These are phyloP conservation scores for Acrossocheilus fasciatus DNA, from an alignment of 2,797 vertebrate genomes.

Conservation along the genomic window DNA sequence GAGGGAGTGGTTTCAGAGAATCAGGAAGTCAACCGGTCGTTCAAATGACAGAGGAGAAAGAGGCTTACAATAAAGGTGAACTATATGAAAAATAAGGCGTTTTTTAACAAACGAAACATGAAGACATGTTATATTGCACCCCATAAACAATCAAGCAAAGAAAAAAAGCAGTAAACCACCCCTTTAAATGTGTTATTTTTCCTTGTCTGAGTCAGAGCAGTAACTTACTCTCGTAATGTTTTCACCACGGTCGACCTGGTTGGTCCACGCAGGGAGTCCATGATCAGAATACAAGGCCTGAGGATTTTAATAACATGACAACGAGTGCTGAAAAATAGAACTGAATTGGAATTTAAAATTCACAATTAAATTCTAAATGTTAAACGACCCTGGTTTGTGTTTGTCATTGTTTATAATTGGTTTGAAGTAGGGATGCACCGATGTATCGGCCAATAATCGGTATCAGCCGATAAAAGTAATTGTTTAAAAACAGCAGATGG, in stretches of 20 bases:
- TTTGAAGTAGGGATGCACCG: not conserved
- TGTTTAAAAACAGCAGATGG: no score
- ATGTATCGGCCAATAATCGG: not conserved
- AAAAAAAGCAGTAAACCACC: no score
- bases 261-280: conserved; percentile 96
- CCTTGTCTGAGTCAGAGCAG: not conserved
- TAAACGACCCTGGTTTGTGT: not conserved
- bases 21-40: no score
- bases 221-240: conserved; percentile 94
- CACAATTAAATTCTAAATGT: not conserved
- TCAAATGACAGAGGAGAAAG: no score
- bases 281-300: conserved; percentile 97
- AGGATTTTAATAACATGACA: conserved; percentile 17
- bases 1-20: no score
- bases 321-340: not conserved
- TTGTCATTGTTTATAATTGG: not conserved
- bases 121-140: no score
- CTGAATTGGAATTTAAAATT: not conserved
- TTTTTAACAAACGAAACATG: no score
- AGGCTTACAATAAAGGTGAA: no score
- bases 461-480: not conserved
- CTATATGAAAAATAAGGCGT: no score
- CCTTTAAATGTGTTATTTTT: not conserved
- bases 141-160: no score
- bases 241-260: conserved; percentile 93